These are phyloP conservation scores for Lepidocolaptes lacrymiger DNA, from an alignment of 2,797 vertebrate genomes.

Conservation along the genomic window DNA sequence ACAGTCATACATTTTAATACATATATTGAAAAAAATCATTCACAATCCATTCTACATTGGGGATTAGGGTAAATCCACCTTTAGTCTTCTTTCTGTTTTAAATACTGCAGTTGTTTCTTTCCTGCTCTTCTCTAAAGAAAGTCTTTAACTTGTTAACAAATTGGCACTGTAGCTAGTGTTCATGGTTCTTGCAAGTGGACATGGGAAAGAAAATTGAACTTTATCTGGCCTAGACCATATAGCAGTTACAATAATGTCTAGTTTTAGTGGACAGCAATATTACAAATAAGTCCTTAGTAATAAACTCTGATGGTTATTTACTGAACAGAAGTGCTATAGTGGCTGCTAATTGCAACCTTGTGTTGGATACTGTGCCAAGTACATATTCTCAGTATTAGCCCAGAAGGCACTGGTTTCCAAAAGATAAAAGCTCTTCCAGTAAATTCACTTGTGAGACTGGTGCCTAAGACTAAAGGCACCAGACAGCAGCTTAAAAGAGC, in stretches of 20 bases:
- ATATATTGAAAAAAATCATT: neutral
- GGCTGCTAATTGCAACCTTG: conserved; percentile 13
- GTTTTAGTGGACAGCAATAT: neutral
- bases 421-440: conserved; percentile 46
- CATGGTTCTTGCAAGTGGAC: neutral
- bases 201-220: neutral
- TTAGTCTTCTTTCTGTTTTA: neutral
- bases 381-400: conserved; percentile 13
- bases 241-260: neutral
- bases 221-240: neutral
- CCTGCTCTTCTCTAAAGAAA: neutral
- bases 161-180: neutral
- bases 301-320: neutral
- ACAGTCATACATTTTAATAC: neutral
- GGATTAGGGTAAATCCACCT: neutral
- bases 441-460: neutral
- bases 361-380: conserved; percentile 6
- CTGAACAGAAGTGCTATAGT: conserved; percentile 30
- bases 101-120: neutral
- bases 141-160: neutral
- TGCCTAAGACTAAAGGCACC: conserved; percentile 31
- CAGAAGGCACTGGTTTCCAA: conserved; percentile 50
- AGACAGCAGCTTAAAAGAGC: conserved; percentile 21
- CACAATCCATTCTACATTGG: neutral
- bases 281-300: neutral